Evolutionary conservation across 2,797 vertebrate genomes (phyloP).

Genomic region (Pterois miles): DNA sequence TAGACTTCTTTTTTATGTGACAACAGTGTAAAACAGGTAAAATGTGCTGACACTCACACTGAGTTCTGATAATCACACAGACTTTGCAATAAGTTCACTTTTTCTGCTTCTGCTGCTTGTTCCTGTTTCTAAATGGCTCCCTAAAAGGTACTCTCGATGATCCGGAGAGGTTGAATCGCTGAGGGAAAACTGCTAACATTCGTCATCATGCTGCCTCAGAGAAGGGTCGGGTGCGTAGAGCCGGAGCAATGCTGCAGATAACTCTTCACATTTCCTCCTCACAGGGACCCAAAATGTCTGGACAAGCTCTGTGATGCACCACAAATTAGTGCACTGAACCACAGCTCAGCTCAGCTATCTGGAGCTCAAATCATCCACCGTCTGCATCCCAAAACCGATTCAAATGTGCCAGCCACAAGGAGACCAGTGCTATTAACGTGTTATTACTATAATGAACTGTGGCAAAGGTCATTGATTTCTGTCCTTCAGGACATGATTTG

Average conservation of each 20-base stretch:
- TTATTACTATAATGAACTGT: background rate
- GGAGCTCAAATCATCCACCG: too few relatives aligned
- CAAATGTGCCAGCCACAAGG: too few relatives aligned
- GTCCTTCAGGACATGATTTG: background rate
- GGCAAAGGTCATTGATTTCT: too few relatives aligned
- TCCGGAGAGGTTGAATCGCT: background rate
- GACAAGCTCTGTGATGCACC: background rate
- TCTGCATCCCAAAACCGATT: too few relatives aligned
- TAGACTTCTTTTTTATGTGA: background rate
- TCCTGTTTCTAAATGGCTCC: constrained; percentile 13
- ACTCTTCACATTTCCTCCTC: background rate
- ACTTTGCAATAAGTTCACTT: constrained; percentile 5
- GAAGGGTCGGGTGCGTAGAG: background rate
- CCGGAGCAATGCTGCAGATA: background rate
- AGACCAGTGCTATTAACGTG: background rate
- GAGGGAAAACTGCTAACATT: background rate
- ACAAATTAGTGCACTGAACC: background rate
- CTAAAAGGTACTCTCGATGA: background rate
- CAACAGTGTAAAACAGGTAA: background rate
- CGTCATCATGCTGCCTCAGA: background rate
- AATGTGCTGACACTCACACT: constrained; percentile 32
- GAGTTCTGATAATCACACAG: constrained; percentile 9
- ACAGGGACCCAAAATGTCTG: background rate
- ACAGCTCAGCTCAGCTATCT: background rate
- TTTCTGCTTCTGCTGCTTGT: constrained; percentile 11